Evolutionary conservation across 2,113 vertebrate genomes (phyloP).

Genomic region (Oreotragus oreotragus): DNA sequence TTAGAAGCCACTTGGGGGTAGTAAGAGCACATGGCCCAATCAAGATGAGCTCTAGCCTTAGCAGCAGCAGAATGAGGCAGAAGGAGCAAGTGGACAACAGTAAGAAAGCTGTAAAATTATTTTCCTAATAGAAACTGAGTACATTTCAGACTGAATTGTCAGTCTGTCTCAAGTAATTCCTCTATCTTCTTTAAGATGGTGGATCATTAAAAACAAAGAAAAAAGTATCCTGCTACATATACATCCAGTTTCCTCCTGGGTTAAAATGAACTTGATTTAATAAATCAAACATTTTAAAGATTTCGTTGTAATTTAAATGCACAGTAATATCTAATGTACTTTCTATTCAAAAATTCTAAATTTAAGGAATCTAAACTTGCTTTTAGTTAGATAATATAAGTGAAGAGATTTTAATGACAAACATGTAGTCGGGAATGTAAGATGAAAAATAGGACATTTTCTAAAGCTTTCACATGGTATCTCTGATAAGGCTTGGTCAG

Average conservation of each 20-base stretch:
- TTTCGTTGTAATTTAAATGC: neutral
- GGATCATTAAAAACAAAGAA: neutral
- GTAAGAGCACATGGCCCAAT: constrained; percentile 1
- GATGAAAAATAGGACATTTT: neutral
- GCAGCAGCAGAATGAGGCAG: neutral
- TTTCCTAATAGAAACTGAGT: neutral
- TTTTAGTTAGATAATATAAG: neutral
- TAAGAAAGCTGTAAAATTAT: neutral
- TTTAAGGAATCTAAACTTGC: neutral
- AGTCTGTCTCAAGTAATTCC: neutral
- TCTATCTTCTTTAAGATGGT: neutral
- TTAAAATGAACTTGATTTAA: constrained; percentile 30
- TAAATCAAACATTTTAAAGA: neutral
- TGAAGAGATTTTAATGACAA: neutral
- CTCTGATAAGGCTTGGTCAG: neutral
- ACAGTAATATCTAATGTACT: neutral
- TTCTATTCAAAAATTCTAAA: constrained; percentile 31
- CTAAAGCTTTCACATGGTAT: neutral
- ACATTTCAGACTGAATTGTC: constrained; percentile 8
- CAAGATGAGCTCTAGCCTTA: neutral
- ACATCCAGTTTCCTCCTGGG: neutral
- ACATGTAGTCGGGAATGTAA: neutral
- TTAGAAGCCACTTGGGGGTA: constrained; percentile 30
- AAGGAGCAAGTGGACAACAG: neutral
- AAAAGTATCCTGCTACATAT: neutral